Conservation (phyloP, 1,140 invertebrate species). For the Episyrphus balteatus region DNA sequence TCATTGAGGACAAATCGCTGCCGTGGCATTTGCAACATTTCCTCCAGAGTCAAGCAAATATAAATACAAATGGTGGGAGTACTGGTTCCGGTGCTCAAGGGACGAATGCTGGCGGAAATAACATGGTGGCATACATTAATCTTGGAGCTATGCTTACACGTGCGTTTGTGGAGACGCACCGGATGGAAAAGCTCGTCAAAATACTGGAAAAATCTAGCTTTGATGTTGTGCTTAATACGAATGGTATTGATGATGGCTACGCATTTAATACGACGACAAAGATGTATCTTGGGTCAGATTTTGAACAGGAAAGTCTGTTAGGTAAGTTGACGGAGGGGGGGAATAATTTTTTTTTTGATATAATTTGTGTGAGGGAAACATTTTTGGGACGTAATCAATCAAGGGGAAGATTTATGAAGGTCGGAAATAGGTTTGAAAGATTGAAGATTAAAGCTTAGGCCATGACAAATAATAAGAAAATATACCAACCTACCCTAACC, state of each 20-base stretch:
- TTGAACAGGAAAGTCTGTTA: constrained; percentile 15
- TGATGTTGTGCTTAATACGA: constrained; percentile 1
- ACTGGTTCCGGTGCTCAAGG: too few species aligned
- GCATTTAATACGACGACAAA: neutral
- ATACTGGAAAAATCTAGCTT: neutral
- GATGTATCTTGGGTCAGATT: neutral
- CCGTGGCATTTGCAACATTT: neutral
- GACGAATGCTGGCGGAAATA: neutral
- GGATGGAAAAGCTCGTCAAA: neutral
- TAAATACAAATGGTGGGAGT: neutral
- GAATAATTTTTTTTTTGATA: neutral
- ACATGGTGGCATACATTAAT: constrained; percentile 8
- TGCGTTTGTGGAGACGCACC: neutral
- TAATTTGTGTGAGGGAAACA: too few species aligned
- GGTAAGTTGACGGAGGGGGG: constrained; percentile 10
- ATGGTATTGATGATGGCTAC: neutral
- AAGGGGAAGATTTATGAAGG: too few species aligned
- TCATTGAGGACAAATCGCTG: constrained; percentile 8
- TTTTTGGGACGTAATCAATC: too few species aligned
- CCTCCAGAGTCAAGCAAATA: constrained; percentile 10
- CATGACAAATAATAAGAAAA: too few species aligned
- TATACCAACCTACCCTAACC: too few species aligned
- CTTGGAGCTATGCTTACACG: neutral
- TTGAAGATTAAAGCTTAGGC: too few species aligned
- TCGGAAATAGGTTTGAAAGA: too few species aligned